Base-by-base conservation (phyloP, 2,888 invertebrate genomes). In the Xylocampa areola region DNA sequence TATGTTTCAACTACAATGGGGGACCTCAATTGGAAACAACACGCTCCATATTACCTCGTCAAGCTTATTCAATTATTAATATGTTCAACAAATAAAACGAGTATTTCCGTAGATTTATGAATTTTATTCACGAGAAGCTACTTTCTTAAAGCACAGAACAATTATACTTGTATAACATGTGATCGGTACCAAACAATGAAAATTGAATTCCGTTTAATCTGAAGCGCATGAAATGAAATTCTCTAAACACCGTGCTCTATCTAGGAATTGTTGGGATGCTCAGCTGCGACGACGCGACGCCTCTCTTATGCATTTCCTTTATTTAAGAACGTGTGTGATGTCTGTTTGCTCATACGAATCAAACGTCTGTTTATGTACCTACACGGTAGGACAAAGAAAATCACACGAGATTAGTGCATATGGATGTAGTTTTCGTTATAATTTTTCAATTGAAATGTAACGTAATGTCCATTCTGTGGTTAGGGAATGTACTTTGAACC, bases 221-320 rank as follows among this genome's bases (percentile, higher is more conserved):
- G 76, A 81, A 80, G 77, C 79, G 81, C 76, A 80, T 81, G 81
- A 86, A 89, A 89, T 89, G 75, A 87, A 89, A 89, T 89, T 90
- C 87, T 86, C 85, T 82, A 77, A 85, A 84, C 82, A 85, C 87
- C 88, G 86, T 90, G 87, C 88, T 85, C 84, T 88, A 90, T 89
- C 88, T 84, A 77, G 81, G 78, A 84, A 85, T 86, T 77, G 83
- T 70, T 75, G 78, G 77, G 79, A 84, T 85, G 83, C 77, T 78
- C 76, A 70, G 68, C 65, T 59, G 75, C 73, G 76, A 76, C 74
- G 65, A 60, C 50, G 58, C 79, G 71, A 69, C 79, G 79, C 71
- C 75, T 61, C 51, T 69, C 74, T 73, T 80, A 72, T 82, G 80
- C 77, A 77, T 79, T 80, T 81, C 67, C 78, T 73, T 68, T 79